Percentiles rank a stretch among this genome's conserved stretches.
These are phyloP conservation scores for Galeopsomyia nigrocyanea DNA, from an alignment of 2,888 invertebrate species.

Conservation along the genomic window DNA sequence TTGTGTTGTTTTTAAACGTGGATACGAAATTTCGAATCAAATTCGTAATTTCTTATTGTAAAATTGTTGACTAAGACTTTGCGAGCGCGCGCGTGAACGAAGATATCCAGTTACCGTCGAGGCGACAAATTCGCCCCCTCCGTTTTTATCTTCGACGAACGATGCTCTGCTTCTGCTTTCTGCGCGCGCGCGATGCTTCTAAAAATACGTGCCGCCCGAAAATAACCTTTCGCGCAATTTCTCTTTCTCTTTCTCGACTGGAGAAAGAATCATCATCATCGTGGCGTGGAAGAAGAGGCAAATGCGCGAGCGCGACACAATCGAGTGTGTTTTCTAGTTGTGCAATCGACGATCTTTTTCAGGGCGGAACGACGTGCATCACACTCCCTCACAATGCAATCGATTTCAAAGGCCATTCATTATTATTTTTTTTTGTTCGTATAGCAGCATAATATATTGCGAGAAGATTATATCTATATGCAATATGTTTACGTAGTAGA, in stretches of 20 bases:
- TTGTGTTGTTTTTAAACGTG: background rate
- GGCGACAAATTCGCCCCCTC: slow-evolving; percentile 36
- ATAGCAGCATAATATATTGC: slow-evolving; percentile 25
- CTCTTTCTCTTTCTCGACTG: slow-evolving; percentile 16
- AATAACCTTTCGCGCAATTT: slow-evolving; percentile 16
- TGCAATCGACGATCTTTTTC: slow-evolving; percentile 48
- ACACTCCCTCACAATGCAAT: slow-evolving; percentile 58
- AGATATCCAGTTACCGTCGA: slow-evolving; percentile 43
- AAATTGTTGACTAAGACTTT: background rate
- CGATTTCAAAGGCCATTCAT: slow-evolving; percentile 64
- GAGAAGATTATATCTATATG: slow-evolving; percentile 1
- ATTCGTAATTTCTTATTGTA: background rate
- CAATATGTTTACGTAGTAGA: slow-evolving; percentile 22
- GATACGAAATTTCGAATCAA: background rate
- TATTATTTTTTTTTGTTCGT: slow-evolving; percentile 48
- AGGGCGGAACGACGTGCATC: slow-evolving; percentile 55
- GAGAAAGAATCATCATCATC: slow-evolving; percentile 33
- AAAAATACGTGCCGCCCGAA: slow-evolving; percentile 25
- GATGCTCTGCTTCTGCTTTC: slow-evolving; percentile 25
- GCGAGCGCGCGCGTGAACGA: slow-evolving; percentile 12
- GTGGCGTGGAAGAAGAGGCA: slow-evolving; percentile 9
- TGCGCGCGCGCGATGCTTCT: slow-evolving; percentile 16
- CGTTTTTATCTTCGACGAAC: slow-evolving; percentile 43
- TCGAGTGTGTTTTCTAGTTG: slow-evolving; percentile 11
- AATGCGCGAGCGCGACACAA: slow-evolving; percentile 2